Evolutionary conservation across 2,888 invertebrate species (phyloP), one percentile per base, ranked within the genome.

Genomic region (Hypomecis atomaria): DNA sequence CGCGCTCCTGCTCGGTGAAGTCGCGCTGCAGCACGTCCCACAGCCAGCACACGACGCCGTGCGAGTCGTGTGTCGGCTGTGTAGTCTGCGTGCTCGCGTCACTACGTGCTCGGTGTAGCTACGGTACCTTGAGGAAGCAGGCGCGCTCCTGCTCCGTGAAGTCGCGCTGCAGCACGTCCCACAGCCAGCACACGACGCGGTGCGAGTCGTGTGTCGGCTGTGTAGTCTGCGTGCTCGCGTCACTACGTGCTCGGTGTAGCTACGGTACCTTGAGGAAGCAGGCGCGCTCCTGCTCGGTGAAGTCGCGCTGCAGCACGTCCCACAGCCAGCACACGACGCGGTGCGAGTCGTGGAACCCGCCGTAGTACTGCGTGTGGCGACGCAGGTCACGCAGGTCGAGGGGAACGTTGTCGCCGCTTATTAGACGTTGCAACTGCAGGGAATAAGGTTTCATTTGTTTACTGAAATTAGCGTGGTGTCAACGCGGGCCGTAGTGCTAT

Each of bases 281-380:
- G 76, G 96, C 96, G 65, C 97, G 95, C 88, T 99, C 99, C 58
- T 97, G 95, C 81, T 98, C 97, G 8, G 94, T 95, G 88, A 99
- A 99, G 88, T 99, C 99, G 76, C 97, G 96, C 78, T 98, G 97
- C 70, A 99, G 93, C 77, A 99, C 97, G 89, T 99, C 99, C 99
- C 99, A 99, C 56, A 99, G 94, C 99, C 99, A 99, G 83, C 97
- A 96, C 55, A 99, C 97, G 56, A 99, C 99, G 73, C 98, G 95
- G 92, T 99, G 99, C 66, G 98, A 98, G 94, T 98, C 98, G 88
- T 99, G 99, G 91, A 99, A 99, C 5, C 99, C 99, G 64, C 99
- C 99, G 91, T 99, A 99, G 93, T 99, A 99, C 88, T 99, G 99
- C 8, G 99, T 99, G 92, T 99, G 97, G 59, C 95, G 96, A 2